A percentile compares a stretch with the other conserved stretches of the same genome.
Evolutionary conservation across 1,140 invertebrate genomes (phyloP).

Genomic region (Pseudomyrmex sp.): DNA sequence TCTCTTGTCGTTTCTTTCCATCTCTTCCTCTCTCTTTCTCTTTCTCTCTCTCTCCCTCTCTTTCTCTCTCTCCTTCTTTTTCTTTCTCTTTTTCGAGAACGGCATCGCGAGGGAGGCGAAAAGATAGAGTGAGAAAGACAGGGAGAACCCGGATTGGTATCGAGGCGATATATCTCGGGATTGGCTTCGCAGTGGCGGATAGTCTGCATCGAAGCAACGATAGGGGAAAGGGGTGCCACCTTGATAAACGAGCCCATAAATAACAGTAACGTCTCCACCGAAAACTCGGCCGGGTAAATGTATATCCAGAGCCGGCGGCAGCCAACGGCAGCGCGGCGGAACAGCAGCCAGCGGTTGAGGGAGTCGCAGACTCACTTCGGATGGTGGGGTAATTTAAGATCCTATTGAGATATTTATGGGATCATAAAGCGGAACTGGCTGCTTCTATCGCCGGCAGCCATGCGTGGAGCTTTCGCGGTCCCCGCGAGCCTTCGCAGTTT

Average conservation of each 20-base stretch:
- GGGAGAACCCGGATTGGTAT: slow-evolving; percentile 77
- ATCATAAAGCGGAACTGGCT: slow-evolving; percentile 80
- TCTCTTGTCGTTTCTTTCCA: slow-evolving; percentile 3
- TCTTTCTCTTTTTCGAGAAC: slow-evolving; percentile 37
- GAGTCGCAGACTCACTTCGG: slow-evolving; percentile 61
- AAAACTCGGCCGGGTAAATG: slow-evolving; percentile 81
- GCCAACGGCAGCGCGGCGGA: slow-evolving; percentile 58
- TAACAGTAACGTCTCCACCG: slow-evolving; percentile 84
- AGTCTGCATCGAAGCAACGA: slow-evolving; percentile 78
- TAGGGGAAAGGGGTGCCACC: slow-evolving; percentile 80
- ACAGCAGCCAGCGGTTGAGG: slow-evolving; percentile 67
- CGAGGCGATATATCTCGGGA: slow-evolving; percentile 82
- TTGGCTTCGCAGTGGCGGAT: slow-evolving; percentile 81
- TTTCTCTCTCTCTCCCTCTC: not conserved
- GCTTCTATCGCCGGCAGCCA: slow-evolving; percentile 71
- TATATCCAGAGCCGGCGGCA: slow-evolving; percentile 73
- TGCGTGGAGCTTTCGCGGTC: slow-evolving; percentile 67
- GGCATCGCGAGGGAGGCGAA: slow-evolving; percentile 4
- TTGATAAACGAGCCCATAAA: slow-evolving; percentile 85
- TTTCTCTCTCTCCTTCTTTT: not conserved
- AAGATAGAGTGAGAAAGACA: slow-evolving; percentile 13
- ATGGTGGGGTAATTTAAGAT: slow-evolving; percentile 79
- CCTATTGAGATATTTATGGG: slow-evolving; percentile 82
- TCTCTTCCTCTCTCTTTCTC: slow-evolving; percentile 14
- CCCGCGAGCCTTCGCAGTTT: slow-evolving; percentile 65